These are phyloP conservation scores for Tretioscincus oriximinensis DNA, from an alignment of 2,113 vertebrate species.

Conservation along the genomic window DNA sequence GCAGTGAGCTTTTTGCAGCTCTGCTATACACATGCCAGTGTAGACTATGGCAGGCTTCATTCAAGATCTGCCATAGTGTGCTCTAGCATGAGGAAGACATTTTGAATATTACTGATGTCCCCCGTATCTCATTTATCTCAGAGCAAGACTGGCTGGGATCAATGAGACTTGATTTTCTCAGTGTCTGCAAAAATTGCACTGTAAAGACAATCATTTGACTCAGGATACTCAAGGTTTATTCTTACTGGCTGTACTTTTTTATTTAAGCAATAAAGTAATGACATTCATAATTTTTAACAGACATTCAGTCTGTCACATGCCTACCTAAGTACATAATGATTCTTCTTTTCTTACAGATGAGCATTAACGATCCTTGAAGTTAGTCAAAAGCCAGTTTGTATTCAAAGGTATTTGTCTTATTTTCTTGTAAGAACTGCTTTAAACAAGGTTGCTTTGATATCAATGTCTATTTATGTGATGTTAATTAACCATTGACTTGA, in stretches of 20 bases:
- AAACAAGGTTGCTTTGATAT: conserved; percentile 25
- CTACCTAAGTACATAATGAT: not conserved
- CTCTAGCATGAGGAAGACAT: too few relatives aligned
- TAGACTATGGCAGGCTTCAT: too few relatives aligned
- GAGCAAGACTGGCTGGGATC: too few relatives aligned
- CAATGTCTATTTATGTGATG: conserved; percentile 26
- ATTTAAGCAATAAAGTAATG: conserved; percentile 2
- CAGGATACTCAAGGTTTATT: not conserved
- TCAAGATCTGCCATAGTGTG: too few relatives aligned
- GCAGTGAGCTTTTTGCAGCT: too few relatives aligned
- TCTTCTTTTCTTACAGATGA: not conserved
- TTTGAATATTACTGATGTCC: too few relatives aligned
- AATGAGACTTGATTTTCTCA: too few relatives aligned
- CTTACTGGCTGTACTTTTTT: not conserved
- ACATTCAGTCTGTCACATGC: not conserved
- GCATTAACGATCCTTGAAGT: conserved; percentile 12
- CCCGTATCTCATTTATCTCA: too few relatives aligned
- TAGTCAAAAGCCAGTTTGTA: conserved; percentile 11
- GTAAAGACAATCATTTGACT: not conserved
- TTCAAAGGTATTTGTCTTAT: conserved; percentile 15
- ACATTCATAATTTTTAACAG: not conserved
- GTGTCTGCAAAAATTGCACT: not conserved
- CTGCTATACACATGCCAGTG: too few relatives aligned
- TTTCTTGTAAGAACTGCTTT: conserved; percentile 20
- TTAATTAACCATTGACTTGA: conserved; percentile 46